These are phyloP conservation scores for Anhinga rufa DNA, from an alignment of 2,113 vertebrate species.

Conservation along the genomic window DNA sequence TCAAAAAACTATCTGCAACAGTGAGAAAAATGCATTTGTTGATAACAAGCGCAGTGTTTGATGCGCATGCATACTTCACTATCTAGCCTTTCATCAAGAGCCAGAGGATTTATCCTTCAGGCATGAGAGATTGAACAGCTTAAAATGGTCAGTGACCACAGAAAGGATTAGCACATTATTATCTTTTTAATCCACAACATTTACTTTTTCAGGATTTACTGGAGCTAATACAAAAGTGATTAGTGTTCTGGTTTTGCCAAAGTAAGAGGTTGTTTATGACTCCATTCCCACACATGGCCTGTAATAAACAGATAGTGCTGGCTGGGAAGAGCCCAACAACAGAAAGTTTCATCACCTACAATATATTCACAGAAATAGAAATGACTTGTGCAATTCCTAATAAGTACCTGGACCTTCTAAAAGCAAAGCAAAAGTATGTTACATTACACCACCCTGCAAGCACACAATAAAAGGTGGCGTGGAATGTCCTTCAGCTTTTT, in stretches of 20 bases:
- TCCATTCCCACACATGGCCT: conserved; percentile 10
- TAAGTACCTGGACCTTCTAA: background rate
- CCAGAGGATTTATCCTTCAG: conserved; percentile 35
- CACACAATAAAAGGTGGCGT: background rate
- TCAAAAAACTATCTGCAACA: background rate
- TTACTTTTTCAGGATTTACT: conserved; percentile 50
- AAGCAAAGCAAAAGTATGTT: background rate
- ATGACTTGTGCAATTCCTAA: background rate
- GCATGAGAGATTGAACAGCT: conserved; percentile 25
- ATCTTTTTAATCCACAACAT: conserved; percentile 53
- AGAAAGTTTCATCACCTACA: background rate
- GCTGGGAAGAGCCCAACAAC: background rate
- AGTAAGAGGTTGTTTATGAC: conserved; percentile 39
- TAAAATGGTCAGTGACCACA: conserved; percentile 55
- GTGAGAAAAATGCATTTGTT: background rate
- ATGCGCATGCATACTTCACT: background rate
- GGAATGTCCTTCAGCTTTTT: background rate
- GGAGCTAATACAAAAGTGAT: conserved; percentile 63
- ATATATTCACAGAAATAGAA: background rate
- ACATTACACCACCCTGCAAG: background rate
- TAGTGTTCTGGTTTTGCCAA: conserved; percentile 25
- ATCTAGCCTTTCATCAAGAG: conserved; percentile 22
- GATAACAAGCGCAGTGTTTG: background rate
- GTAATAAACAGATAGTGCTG: conserved; percentile 25
- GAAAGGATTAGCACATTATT: conserved; percentile 57